phyloP scores from a whole-genome alignment of 2,113 vertebrate species.

The Melanotaenia duboulayi region DNA sequence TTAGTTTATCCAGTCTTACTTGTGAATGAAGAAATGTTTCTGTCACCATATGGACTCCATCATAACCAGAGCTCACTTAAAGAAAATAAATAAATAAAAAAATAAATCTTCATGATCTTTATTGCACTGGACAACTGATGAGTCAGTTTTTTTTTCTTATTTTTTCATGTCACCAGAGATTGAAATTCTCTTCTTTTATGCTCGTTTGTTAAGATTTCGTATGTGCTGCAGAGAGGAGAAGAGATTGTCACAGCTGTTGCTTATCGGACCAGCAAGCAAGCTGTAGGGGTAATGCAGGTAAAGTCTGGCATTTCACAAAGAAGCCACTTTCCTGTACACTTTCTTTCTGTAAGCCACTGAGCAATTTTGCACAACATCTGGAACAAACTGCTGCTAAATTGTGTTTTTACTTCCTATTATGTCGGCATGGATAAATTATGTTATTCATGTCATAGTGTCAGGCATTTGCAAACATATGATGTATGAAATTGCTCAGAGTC shows the following conservation, averaged over 20 bases:
- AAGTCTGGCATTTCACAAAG: constrained; percentile 19
- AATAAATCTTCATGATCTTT: constrained; percentile 39
- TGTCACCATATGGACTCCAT: constrained; percentile 45
- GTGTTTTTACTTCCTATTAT: not conserved
- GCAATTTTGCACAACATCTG: constrained; percentile 36
- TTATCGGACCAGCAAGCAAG: constrained; percentile 1
- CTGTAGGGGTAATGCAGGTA: constrained; percentile 25
- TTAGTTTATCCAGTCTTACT: constrained; percentile 46
- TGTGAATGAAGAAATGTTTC: constrained; percentile 52
- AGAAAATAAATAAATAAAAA: constrained; percentile 16
- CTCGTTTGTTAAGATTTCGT: constrained; percentile 19
- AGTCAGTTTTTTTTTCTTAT: constrained; percentile 39
- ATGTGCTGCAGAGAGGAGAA: constrained; percentile 3
- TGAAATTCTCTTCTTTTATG: constrained; percentile 44
- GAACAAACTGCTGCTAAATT: constrained; percentile 16
- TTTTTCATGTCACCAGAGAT: constrained; percentile 23
- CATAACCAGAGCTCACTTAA: constrained; percentile 30
- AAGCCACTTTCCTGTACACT: constrained; percentile 13
- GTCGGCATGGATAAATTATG: constrained; percentile 13
- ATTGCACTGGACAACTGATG: constrained; percentile 42
- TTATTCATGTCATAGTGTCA: constrained; percentile 10
- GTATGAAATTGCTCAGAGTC: not conserved
- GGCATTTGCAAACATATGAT: constrained; percentile 8
- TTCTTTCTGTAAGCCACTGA: not conserved
- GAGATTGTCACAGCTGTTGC: constrained; percentile 18